Conservation (phyloP, 2,113 vertebrate species). For the Brachypteracias leptosomus region DNA sequence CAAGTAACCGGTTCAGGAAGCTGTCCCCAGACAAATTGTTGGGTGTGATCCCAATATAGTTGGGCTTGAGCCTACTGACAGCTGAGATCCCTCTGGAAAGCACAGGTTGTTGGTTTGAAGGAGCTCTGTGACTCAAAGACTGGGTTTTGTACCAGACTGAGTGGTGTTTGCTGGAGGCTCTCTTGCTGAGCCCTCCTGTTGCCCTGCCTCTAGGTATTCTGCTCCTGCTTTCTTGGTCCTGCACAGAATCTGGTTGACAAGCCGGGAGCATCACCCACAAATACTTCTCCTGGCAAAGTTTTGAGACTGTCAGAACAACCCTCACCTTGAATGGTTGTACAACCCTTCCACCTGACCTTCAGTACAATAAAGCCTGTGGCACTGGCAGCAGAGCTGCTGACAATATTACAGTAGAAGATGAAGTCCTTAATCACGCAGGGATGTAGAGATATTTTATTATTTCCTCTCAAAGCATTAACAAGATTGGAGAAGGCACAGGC, state of each 20-base stretch:
- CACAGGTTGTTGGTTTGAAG: neutral
- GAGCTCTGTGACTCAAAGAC: neutral
- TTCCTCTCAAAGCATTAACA: neutral
- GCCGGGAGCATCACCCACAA: neutral
- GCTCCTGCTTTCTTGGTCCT: neutral
- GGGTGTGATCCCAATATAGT: conserved; percentile 2
- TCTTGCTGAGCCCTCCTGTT: neutral
- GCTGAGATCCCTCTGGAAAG: conserved; percentile 28
- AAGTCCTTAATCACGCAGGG: neutral
- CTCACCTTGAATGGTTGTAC: neutral
- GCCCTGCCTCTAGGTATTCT: neutral
- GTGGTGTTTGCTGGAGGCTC: neutral
- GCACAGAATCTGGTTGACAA: neutral
- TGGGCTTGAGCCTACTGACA: neutral
- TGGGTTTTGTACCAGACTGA: neutral
- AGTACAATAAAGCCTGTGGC: neutral
- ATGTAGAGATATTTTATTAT: neutral
- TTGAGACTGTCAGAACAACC: fast-evolving
- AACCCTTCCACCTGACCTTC: neutral
- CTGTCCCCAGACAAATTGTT: conserved; percentile 33
- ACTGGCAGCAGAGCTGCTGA: neutral
- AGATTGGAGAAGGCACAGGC: neutral
- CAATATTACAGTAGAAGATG: neutral
- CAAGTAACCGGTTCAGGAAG: neutral
- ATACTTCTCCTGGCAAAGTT: neutral